A percentile compares a stretch with the other conserved stretches of the same genome.
phyloP scores from a whole-genome alignment of 2,797 vertebrate genomes.

The Sebastiscus albofasciatus region DNA sequence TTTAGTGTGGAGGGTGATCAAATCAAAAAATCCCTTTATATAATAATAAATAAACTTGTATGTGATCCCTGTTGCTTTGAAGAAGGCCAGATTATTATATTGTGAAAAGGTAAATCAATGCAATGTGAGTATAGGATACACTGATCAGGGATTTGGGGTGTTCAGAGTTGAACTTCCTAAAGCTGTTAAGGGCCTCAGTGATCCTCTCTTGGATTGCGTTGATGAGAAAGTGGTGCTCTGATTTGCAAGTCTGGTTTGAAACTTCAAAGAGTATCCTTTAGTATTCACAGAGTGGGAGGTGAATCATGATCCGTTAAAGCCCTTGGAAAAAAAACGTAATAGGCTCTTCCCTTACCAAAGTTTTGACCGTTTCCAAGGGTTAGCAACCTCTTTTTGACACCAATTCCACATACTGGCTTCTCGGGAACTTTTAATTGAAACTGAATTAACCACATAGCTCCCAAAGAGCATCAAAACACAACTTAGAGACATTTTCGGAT shows the following conservation, averaged over 20 bases:
- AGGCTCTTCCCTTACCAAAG: not conserved
- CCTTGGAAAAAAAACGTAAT: constrained; percentile 13
- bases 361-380: constrained; percentile 20
- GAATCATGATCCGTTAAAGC: constrained; percentile 34
- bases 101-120: not conserved
- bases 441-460: constrained; percentile 9
- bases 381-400: constrained; percentile 19
- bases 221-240: constrained; percentile 39
- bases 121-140: not conserved
- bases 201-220: constrained; percentile 16
- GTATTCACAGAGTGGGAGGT: constrained; percentile 43
- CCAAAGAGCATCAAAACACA: constrained; percentile 8
- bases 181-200: constrained; percentile 18
- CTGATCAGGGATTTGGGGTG: constrained; percentile 5
- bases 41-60: not conserved
- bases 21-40: not conserved
- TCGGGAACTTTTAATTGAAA: constrained; percentile 29
- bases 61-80: not conserved
- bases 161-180: constrained; percentile 21
- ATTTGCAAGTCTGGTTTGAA: constrained; percentile 54
- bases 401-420: not conserved
- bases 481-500: constrained; percentile 8
- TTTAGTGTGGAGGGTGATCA: not conserved
- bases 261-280: constrained; percentile 60
- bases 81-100: not conserved